Conservation (phyloP, 2,797 vertebrate species). For the Gambusia yucatana region DNA sequence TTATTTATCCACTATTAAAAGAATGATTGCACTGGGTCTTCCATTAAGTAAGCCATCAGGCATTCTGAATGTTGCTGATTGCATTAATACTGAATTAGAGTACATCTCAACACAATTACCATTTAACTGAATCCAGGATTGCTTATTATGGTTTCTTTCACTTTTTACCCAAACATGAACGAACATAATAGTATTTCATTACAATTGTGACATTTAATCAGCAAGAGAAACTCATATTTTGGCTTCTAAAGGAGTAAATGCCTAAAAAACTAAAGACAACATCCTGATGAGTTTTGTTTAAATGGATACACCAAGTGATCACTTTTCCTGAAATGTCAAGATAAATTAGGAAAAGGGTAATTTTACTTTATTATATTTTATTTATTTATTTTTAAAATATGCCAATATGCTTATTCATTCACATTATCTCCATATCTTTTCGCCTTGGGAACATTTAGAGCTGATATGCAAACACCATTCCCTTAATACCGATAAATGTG, state of each 20-base stretch:
- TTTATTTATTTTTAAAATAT: neutral
- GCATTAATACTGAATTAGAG: constrained; percentile 62
- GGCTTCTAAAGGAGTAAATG: constrained; percentile 49
- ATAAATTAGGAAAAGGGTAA: constrained; percentile 12
- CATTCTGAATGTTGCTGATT: constrained; percentile 56
- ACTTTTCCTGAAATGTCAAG: constrained; percentile 39
- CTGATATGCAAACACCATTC: constrained; percentile 30
- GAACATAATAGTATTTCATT: constrained; percentile 76
- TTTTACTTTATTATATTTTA: too few relatives aligned
- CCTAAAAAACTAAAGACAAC: constrained; percentile 4
- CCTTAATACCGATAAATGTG: constrained; percentile 23
- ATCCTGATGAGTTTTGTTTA: constrained; percentile 44
- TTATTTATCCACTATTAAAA: constrained; percentile 42
- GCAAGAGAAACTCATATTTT: constrained; percentile 64
- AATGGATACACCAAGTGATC: constrained; percentile 26
- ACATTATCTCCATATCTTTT: constrained; percentile 24
- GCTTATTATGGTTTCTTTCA: constrained; percentile 43
- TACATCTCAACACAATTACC: constrained; percentile 61
- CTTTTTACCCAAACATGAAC: constrained; percentile 60
- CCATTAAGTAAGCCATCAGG: constrained; percentile 20
- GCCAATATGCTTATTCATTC: constrained; percentile 28
- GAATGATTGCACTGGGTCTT: constrained; percentile 34
- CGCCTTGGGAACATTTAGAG: constrained; percentile 15
- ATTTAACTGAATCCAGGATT: constrained; percentile 45
- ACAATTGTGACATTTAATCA: constrained; percentile 83